Evolutionary conservation across 2,797 vertebrate genomes (phyloP), one percentile per base, ranked within the genome.

Genomic region (Sebastolobus altivelis): DNA sequence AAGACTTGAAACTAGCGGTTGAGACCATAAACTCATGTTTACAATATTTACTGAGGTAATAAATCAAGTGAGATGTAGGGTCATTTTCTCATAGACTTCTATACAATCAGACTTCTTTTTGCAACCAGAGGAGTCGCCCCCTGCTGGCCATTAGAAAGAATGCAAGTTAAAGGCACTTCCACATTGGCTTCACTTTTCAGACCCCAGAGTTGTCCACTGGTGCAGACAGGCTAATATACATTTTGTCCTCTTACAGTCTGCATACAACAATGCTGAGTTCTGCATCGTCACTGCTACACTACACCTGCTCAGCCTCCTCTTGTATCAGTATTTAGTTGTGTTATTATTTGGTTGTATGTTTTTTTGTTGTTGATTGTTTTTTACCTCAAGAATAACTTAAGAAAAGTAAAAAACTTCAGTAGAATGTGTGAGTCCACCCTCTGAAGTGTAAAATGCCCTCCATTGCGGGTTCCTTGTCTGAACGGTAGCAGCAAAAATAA

Each of bases 401-500:
- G 22, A 35, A 65, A 68, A 12, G 18, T 11, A 5, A 52, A 16
- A n/a, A n/a, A 8, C 4, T 22, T 20, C 13, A 52, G 49, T n/a
- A 52, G 49, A 52, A n/a, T 43, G 25, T 29, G 18, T n/a, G 33
- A 76, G 60, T 79, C 27, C 1, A 25, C 55, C 31, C 43, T 62
- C 52, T 66, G 46, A 60, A 20, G 60, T 49, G 8, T 56, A 20
- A 65, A 60, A 43, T 62, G 27, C 3, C 58, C 27, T 65, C 22
- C n/a, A 33, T 11, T 67, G 33, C 25, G 16, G 8, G 14, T 60
- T 46, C 3, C n/a, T 46, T 80, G 29, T 75, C 27, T 29, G n/a
- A 75, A 31, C 58, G 65, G n/a, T 3, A 33, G 56, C 55, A 71
- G 31, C 38, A 68, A 77, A 62, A 79, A 72, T 61, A 54, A 77